Evolutionary conservation across 37 sponge, comb jelly and placozoan genomes (phyloP).

Genomic region (Halisarca cf. caerulea): DNA sequence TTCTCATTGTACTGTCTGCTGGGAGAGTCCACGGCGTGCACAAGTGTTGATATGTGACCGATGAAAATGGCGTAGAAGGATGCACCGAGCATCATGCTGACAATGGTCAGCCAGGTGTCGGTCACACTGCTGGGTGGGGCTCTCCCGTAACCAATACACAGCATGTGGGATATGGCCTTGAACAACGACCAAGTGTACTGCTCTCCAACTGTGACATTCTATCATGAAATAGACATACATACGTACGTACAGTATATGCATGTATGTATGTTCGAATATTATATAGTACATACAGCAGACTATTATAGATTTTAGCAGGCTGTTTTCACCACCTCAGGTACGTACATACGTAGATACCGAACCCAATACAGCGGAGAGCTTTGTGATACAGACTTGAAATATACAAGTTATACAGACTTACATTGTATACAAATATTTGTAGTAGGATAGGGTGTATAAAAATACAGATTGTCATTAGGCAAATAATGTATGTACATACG

Average conservation of each 20-base stretch:
- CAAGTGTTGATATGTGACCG: slow-evolving; percentile 70
- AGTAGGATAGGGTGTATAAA: too few relatives aligned
- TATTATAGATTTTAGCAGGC: too few relatives aligned
- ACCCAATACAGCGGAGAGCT: too few relatives aligned
- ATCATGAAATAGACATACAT: background rate
- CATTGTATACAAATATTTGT: too few relatives aligned
- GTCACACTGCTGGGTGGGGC: slow-evolving; percentile 50
- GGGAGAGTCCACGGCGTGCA: slow-evolving; percentile 45
- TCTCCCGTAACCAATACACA: slow-evolving; percentile 74
- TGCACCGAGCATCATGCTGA: slow-evolving; percentile 73
- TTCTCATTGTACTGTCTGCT: slow-evolving; percentile 64
- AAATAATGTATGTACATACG: too few relatives aligned
- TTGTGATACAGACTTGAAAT: too few relatives aligned
- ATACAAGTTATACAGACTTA: too few relatives aligned
- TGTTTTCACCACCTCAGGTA: too few relatives aligned
- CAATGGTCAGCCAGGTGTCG: slow-evolving; percentile 69
- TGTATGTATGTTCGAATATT: background rate
- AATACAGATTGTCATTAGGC: too few relatives aligned
- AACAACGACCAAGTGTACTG: slow-evolving; percentile 70
- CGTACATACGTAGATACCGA: too few relatives aligned
- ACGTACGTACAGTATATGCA: background rate
- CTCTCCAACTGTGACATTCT: slow-evolving; percentile 54
- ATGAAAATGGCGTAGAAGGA: slow-evolving; percentile 80
- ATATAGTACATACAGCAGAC: background rate
- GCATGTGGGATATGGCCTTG: slow-evolving; percentile 38